These are phyloP conservation scores for Paramisgurnus dabryanus DNA, from an alignment of 2,113 vertebrate species.

Conservation along the genomic window DNA sequence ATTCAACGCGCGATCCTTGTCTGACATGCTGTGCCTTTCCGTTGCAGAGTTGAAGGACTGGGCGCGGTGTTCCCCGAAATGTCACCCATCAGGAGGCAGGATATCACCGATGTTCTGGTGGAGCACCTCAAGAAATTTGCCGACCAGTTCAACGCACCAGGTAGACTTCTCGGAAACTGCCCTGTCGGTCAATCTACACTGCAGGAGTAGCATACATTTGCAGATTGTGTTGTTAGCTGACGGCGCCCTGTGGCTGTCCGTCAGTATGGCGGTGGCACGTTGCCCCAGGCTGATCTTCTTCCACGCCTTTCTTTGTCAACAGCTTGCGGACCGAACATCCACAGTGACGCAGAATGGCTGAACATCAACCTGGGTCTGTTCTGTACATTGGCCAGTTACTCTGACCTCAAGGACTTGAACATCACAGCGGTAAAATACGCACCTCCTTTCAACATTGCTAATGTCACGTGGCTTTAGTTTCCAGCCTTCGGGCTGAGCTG, in stretches of 20 bases:
- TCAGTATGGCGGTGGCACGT: too few species aligned
- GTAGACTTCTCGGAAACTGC: neutral
- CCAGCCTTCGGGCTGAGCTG: neutral
- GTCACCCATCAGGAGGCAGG: too few species aligned
- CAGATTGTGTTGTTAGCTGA: conserved; percentile 9
- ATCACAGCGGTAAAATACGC: neutral
- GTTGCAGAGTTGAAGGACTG: conserved; percentile 6
- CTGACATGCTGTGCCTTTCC: neutral
- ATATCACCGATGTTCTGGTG: neutral
- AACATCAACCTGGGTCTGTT: too few species aligned
- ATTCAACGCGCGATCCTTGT: neutral
- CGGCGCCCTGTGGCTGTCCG: too few species aligned
- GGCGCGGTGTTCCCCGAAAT: neutral
- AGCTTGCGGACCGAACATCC: too few species aligned
- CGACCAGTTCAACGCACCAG: neutral
- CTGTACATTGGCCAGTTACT: neutral
- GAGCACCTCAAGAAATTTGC: neutral
- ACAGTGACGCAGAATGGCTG: too few species aligned
- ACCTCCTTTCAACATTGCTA: neutral
- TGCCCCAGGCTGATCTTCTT: too few species aligned
- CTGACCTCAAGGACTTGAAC: neutral
- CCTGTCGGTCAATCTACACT: too few species aligned
- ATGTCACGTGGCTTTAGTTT: neutral
- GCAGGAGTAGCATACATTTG: too few species aligned
- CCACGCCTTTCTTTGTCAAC: too few species aligned